phyloP scores from a whole-genome alignment of 2,888 invertebrate genomes.

The Gastrophysa polygoni region DNA sequence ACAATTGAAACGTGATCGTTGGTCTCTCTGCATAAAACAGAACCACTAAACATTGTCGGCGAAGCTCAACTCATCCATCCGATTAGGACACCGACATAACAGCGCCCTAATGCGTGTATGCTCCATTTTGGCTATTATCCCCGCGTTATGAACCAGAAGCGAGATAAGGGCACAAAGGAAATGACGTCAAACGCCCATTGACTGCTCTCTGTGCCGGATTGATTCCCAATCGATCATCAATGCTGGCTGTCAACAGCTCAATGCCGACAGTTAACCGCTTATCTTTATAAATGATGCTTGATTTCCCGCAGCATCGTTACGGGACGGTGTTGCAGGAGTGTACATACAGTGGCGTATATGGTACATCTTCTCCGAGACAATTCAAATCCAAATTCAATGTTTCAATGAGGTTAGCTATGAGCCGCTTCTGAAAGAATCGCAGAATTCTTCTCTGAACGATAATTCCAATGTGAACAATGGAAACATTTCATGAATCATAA shows the following conservation, averaged over 20 bases:
- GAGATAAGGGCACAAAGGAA: constrained; percentile 60
- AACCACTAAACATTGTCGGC: constrained; percentile 6
- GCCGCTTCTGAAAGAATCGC: no score
- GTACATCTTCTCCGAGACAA: not conserved
- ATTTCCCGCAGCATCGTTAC: constrained; percentile 37
- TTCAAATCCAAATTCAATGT: no score
- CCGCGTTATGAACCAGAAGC: constrained; percentile 61
- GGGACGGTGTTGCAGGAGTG: not conserved
- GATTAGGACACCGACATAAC: constrained; percentile 12
- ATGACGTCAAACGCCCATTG: constrained; percentile 60
- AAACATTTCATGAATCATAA: no score
- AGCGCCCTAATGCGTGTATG: constrained; percentile 28
- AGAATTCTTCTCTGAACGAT: no score
- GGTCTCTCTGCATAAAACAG: constrained; percentile 1
- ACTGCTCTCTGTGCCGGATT: constrained; percentile 57
- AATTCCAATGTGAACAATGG: no score
- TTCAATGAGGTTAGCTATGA: no score
- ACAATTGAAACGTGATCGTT: no score
- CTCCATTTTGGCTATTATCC: constrained; percentile 56
- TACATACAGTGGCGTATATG: not conserved
- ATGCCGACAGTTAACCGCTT: constrained; percentile 53
- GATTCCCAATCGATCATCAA: constrained; percentile 59
- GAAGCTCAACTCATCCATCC: constrained; percentile 5
- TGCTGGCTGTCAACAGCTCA: constrained; percentile 50
- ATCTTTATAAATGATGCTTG: constrained; percentile 60